A percentile compares a stretch with the other conserved stretches of the same genome.
These are phyloP conservation scores for Ostrea denselamellosa DNA, from an alignment of 1,140 invertebrate species.

Conservation along the genomic window DNA sequence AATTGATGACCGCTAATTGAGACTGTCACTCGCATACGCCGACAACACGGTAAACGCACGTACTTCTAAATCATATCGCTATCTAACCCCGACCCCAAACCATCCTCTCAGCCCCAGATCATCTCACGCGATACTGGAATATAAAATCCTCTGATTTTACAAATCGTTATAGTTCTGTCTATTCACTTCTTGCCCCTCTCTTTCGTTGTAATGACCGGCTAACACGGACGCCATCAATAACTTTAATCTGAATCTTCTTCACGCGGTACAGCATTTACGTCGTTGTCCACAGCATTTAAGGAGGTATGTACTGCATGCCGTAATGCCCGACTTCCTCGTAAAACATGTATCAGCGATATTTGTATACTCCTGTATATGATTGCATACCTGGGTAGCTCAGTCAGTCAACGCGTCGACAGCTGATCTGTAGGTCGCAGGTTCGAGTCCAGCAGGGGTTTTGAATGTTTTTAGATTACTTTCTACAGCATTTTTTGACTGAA, in stretches of 20 bases:
- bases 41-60: neutral
- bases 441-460: too few relatives aligned
- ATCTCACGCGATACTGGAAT: neutral
- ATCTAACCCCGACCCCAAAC: neutral
- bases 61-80: neutral
- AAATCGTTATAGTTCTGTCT: neutral
- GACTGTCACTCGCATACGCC: conserved; percentile 4
- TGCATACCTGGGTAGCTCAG: neutral
- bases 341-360: neutral
- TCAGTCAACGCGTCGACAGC: neutral
- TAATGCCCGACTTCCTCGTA: neutral
- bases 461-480: too few relatives aligned
- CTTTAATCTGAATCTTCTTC: neutral
- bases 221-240: conserved; percentile 4
- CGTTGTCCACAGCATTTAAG: neutral
- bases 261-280: neutral
- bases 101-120: neutral
- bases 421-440: neutral
- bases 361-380: neutral
- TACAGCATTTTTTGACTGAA: too few relatives aligned
- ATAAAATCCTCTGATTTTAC: neutral
- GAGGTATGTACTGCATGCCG: neutral
- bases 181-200: neutral
- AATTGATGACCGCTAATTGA: conserved; percentile 20
- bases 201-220: neutral